Evolutionary conservation across 2,797 vertebrate genomes (phyloP), one percentile per base, ranked within the genome.

Genomic region (Mormyrus hasselquistii): DNA sequence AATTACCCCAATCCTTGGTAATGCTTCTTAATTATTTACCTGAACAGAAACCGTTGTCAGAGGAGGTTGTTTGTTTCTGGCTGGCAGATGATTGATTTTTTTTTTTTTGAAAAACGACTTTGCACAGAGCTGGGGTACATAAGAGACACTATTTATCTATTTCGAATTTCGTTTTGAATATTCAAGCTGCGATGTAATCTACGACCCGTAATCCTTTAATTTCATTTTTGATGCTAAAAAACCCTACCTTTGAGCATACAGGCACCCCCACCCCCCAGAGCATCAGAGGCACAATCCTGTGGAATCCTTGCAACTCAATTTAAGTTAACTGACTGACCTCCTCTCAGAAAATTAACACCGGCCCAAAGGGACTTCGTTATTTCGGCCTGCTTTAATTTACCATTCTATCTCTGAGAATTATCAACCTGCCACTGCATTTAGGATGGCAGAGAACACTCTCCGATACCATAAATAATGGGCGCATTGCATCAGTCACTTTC

Each of bases 1-100:
- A 94, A 94, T 94, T 91, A 90, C 91, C 91, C 88, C 91, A 88
- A 90, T 91, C 91, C 87, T 90, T 91, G 92, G 91, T 94, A 93
- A 94, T 93, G 89, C 88, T 73, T 93, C 90, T 92, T 93, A 94
- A 94, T 94, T 91, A 93, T 92, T 94, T 91, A 88, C 88, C 91
- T 82, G 92, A 91, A 93, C 93, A 92, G 91, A 87, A 91, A 79
- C 38, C 34, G 69, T 87, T 91, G 87, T 84, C 47, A 88, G 87
- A 86, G 16, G 88, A 83, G 86, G 34, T 50, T 86, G 85, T 91
- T 90, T 88, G 87, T 83, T 59, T 76, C 87, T 12, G 62, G 82
- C 88, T 76, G 69, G 69, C 29, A 65, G 52, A 88, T 79, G 91
- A 92, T 92, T 91, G 88, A 93, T 57, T 57, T 59, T 59, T 59